phyloP scores from a whole-genome alignment of 37 sponge, comb jelly and placozoan species.

The Bolinopsis microptera region DNA sequence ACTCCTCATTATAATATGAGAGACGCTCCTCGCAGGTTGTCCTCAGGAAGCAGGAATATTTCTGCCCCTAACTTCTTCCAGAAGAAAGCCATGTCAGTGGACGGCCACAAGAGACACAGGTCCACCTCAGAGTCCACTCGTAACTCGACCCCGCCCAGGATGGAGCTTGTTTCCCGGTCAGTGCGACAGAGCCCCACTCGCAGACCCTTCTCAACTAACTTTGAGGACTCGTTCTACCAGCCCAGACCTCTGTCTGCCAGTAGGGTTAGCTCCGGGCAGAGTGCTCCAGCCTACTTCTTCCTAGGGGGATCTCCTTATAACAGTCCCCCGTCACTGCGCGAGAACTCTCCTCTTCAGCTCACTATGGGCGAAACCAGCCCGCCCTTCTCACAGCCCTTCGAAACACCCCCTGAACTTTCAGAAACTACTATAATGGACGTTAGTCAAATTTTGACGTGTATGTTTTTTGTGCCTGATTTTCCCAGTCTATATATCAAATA shows the following conservation, averaged over 20 bases:
- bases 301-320: conserved; percentile 19
- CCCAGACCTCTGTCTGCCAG: conserved; percentile 41
- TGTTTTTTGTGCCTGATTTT: no score
- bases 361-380: conserved; percentile 43
- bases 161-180: conserved; percentile 34
- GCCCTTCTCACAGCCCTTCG: conserved; percentile 56
- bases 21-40: conserved; percentile 32
- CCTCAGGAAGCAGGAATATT: conserved; percentile 28
- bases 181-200: conserved; percentile 30
- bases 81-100: conserved; percentile 40
- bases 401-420: conserved; percentile 10
- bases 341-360: conserved; percentile 19
- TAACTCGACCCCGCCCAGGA: neutral
- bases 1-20: neutral
- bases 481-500: no score
- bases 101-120: conserved; percentile 18
- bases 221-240: conserved; percentile 21
- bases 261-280: neutral
- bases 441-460: no score
- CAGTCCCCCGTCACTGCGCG: conserved; percentile 32
- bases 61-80: conserved; percentile 14
- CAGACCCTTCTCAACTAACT: conserved; percentile 46
- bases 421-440: conserved; percentile 65
- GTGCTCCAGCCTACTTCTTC: conserved; percentile 64
- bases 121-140: neutral